These are phyloP conservation scores for Zaprionus camerounensis DNA, from an alignment of 1,140 invertebrate species.

Conservation along the genomic window DNA sequence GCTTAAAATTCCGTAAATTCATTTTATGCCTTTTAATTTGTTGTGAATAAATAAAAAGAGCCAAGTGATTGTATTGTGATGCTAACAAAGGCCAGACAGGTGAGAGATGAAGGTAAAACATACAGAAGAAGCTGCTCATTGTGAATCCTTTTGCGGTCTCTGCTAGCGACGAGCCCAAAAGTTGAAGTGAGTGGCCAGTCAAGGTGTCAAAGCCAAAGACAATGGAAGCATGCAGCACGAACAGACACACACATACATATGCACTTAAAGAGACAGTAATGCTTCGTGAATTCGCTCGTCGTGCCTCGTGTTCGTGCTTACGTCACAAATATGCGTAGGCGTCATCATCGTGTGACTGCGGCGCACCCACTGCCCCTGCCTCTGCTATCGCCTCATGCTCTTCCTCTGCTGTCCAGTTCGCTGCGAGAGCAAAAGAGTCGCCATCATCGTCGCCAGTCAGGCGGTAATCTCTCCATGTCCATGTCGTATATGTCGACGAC, in stretches of 20 bases:
- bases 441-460: slow-evolving; percentile 62
- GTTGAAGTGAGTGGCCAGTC: slow-evolving; percentile 63
- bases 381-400: slow-evolving; percentile 13
- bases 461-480: slow-evolving; percentile 70
- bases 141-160: slow-evolving; percentile 20
- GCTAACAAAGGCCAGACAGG: neutral
- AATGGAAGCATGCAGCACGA: slow-evolving; percentile 58
- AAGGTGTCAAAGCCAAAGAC: slow-evolving; percentile 66
- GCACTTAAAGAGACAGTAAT: slow-evolving; percentile 2
- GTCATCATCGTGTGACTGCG: slow-evolving; percentile 78
- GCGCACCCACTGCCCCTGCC: slow-evolving; percentile 74
- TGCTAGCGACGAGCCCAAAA: slow-evolving; percentile 68
- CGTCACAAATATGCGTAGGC: slow-evolving; percentile 84
- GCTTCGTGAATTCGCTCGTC: slow-evolving; percentile 23
- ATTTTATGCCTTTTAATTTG: neutral
- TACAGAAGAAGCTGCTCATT: neutral
- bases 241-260: slow-evolving; percentile 11
- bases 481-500: slow-evolving; percentile 32
- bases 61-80: neutral
- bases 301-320: slow-evolving; percentile 63
- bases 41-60: neutral
- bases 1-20: too few relatives aligned
- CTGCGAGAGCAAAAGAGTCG: slow-evolving; percentile 46
- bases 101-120: neutral
- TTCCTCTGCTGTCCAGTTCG: slow-evolving; percentile 26